phyloP scores from a whole-genome alignment of 2,888 invertebrate genomes.

The Dolomedes plantarius region DNA sequence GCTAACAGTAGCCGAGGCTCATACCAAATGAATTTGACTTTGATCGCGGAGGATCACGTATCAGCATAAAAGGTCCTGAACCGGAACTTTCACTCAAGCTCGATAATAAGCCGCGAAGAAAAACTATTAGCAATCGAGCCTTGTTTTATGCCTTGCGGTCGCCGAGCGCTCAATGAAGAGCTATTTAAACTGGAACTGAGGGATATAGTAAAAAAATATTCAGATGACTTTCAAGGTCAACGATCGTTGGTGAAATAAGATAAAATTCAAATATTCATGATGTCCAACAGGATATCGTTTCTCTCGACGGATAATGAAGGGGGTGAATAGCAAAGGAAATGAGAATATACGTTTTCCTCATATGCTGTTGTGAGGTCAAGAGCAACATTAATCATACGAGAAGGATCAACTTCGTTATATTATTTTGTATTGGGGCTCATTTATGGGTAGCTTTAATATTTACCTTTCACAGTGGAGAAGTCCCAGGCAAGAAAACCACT shows the following conservation, averaged over 20 bases:
- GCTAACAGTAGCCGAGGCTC: neutral
- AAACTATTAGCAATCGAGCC: slow-evolving; percentile 33
- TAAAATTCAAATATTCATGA: neutral
- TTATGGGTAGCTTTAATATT: no score
- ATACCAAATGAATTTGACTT: neutral
- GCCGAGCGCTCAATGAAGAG: slow-evolving; percentile 9
- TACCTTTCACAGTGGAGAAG: no score
- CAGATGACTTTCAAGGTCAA: neutral
- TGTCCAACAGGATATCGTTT: neutral
- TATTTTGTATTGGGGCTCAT: no score
- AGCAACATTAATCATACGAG: no score
- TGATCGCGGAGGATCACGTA: slow-evolving; percentile 10
- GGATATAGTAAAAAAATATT: neutral
- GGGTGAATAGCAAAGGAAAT: neutral
- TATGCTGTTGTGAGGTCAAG: no score
- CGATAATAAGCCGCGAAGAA: slow-evolving; percentile 45
- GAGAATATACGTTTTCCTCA: neutral
- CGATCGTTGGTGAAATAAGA: neutral
- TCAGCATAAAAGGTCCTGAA: slow-evolving; percentile 46
- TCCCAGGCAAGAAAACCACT: no score
- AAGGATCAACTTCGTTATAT: no score
- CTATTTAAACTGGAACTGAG: slow-evolving; percentile 8
- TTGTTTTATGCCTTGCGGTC: slow-evolving; percentile 19
- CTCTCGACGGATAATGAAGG: neutral
- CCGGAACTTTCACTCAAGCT: slow-evolving; percentile 43